A percentile compares a stretch with the other conserved stretches of the same genome.
These are phyloP conservation scores for Pocillopora verrucosa DNA, from an alignment of 64 coral and sea anemone species.

Conservation along the genomic window DNA sequence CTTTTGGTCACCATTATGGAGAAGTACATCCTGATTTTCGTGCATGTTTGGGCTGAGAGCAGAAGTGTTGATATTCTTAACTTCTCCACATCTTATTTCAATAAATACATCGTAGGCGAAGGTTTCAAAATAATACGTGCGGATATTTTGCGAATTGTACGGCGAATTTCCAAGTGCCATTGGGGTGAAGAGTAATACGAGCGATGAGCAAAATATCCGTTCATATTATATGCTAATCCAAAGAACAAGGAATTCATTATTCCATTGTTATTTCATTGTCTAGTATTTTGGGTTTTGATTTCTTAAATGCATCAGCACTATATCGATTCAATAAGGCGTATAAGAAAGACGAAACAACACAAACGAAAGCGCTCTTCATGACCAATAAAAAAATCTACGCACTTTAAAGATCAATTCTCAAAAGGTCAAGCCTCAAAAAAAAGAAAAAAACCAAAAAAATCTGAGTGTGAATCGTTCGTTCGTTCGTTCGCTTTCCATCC, in stretches of 20 bases:
- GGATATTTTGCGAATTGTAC: too few species aligned
- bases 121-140: too few species aligned
- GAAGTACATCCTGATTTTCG: slow-evolving; percentile 6
- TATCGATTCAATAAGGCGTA: not conserved
- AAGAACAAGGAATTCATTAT: slow-evolving; percentile 12
- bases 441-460: not conserved
- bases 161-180: not conserved
- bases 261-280: slow-evolving; percentile 11
- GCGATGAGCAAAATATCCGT: slow-evolving; percentile 16
- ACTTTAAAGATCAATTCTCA: slow-evolving; percentile 6
- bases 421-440: slow-evolving; percentile 10
- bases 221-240: slow-evolving; percentile 22
- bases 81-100: slow-evolving; percentile 3
- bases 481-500: not conserved
- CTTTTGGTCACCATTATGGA: slow-evolving; percentile 15
- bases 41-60: slow-evolving; percentile 17
- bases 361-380: slow-evolving; percentile 20
- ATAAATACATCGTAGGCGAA: not conserved
- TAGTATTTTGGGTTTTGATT: not conserved
- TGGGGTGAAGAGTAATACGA: not conserved
- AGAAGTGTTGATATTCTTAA: slow-evolving; percentile 19
- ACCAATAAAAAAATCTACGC: not conserved
- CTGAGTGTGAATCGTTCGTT: not conserved
- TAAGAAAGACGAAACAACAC: slow-evolving; percentile 1
- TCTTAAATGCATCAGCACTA: too few species aligned